Conservation (phyloP, 2,888 invertebrate genomes). For the Gisinianus flammeolus region DNA sequence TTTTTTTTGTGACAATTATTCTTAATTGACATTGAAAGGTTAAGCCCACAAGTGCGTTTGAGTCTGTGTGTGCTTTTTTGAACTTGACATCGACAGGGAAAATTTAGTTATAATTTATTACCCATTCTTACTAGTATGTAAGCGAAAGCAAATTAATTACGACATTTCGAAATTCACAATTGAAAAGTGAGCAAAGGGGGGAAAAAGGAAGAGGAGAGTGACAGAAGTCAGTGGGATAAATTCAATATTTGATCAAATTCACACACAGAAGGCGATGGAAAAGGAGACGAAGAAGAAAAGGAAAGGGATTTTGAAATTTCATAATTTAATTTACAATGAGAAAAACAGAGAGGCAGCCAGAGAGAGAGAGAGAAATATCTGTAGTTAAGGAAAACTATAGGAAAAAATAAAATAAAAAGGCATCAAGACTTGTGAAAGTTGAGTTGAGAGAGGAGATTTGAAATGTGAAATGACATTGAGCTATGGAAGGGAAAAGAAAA, state of each 20-base stretch:
- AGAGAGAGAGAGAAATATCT: too few species aligned
- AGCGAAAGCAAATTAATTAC: background rate
- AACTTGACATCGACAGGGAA: background rate
- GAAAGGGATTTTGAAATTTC: background rate
- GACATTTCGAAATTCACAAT: background rate
- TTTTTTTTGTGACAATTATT: background rate
- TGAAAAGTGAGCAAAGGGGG: background rate
- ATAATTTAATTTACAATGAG: too few species aligned
- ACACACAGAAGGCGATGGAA: background rate
- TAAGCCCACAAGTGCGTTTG: background rate
- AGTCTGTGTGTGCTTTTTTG: too few species aligned
- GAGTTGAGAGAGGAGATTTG: background rate
- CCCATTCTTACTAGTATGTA: background rate
- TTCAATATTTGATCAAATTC: too few species aligned
- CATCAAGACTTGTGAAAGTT: too few species aligned
- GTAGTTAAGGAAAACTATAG: too few species aligned
- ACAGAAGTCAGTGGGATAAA: background rate
- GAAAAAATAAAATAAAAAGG: too few species aligned
- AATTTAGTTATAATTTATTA: background rate
- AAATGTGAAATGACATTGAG: background rate
- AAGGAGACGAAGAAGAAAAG: background rate
- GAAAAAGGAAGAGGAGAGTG: background rate
- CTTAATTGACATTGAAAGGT: background rate
- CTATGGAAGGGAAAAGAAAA: background rate
- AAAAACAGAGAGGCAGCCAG: background rate